These are phyloP conservation scores for Muscidifurax raptorellus DNA, from an alignment of 1,140 invertebrate genomes.

Conservation along the genomic window DNA sequence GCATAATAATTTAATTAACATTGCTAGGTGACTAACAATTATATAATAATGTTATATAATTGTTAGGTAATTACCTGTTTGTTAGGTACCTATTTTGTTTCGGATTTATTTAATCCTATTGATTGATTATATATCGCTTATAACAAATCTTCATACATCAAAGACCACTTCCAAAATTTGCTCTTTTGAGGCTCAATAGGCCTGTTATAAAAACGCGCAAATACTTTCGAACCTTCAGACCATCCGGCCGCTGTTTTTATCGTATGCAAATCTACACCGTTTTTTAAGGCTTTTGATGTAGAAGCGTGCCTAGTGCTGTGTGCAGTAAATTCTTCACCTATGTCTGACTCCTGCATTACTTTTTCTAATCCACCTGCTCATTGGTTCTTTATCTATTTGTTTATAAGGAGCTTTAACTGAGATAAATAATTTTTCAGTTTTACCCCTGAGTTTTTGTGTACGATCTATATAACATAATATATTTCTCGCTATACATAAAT, in stretches of 20 bases:
- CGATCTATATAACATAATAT: not conserved
- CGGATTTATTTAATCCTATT: no score
- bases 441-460: constrained; percentile 2
- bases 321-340: not conserved
- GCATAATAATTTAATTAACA: no score
- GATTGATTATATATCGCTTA: no score
- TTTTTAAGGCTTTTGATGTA: not conserved
- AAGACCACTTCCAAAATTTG: no score
- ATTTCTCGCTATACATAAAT: no score
- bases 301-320: not conserved
- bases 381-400: constrained; percentile 38
- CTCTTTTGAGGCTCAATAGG: no score
- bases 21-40: no score
- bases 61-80: no score
- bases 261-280: not conserved
- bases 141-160: not conserved
- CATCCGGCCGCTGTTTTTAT: not conserved
- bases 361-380: constrained; percentile 6
- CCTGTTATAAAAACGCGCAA: no score
- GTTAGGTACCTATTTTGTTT: no score
- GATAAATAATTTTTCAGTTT: constrained; percentile 44
- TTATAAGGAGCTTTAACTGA: constrained; percentile 52
- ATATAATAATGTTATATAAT: no score
- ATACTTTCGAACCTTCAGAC: constrained; percentile 14
- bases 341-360: not conserved